Evolutionary conservation across 2,113 vertebrate genomes (phyloP).

Genomic region (Nothocercus julius): DNA sequence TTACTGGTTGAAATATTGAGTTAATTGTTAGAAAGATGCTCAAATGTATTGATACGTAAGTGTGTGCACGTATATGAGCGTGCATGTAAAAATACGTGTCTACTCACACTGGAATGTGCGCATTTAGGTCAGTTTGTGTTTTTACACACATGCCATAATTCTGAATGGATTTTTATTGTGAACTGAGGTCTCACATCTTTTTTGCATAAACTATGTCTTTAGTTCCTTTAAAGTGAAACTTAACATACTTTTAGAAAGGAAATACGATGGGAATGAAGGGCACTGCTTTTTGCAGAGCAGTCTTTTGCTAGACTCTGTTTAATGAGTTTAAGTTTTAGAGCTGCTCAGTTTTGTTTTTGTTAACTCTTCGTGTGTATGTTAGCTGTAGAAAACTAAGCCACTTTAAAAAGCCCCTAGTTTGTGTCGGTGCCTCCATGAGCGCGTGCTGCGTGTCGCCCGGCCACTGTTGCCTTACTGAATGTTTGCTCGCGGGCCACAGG

Average conservation of each 20-base stretch:
- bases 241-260: neutral
- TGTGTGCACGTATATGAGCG: neutral
- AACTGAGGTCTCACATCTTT: neutral
- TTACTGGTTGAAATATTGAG: neutral
- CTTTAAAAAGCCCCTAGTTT: constrained; percentile 32
- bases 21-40: neutral
- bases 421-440: neutral
- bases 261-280: neutral
- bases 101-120: no score
- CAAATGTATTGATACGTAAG: neutral
- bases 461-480: constrained; percentile 75
- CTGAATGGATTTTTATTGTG: neutral
- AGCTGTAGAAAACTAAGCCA: neutral
- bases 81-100: neutral
- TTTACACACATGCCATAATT: no score
- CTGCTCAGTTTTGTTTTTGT: neutral
- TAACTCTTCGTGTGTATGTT: neutral
- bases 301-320: neutral
- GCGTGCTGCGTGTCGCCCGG: constrained; percentile 45
- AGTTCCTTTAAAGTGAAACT: neutral
- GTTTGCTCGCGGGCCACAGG: constrained; percentile 83
- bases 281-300: constrained; percentile 3
- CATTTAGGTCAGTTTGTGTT: no score
- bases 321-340: neutral
- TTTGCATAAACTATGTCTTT: neutral